Base-by-base conservation (phyloP, 2,888 invertebrate genomes). In the Harpalus rubripes region DNA sequence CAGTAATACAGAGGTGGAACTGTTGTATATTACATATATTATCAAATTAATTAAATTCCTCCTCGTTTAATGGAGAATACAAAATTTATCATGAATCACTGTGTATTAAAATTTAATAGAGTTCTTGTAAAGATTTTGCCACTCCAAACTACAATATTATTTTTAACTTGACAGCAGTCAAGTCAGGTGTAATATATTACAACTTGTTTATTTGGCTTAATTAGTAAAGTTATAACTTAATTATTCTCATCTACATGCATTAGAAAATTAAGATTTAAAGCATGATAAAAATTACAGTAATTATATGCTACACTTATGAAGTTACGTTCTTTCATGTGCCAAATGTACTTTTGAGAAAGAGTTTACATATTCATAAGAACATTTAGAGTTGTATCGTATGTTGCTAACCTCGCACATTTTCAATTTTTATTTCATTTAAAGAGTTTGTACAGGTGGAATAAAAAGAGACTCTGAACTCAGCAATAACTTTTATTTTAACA, bases 41-140 rank as follows among this genome's bases (percentile, higher is more conserved):
- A 68, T 41, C 5, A 68, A 39, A 32, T 68, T 68, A 68, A 68
- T 68, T 68, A 68, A 68, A 68, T 68, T 68, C 22, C 16, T 8
- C 8, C 12, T 26, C 16, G 18, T 61, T 65, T 65, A 65, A 65
- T 65, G 15, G 15, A 39, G 68, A 41, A 68, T 68, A 15, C 7
- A 63, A 63, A 22, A 63, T 39, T 68, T 68, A 68, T 68, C 39
- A 39, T n/a, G 39, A 26, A 63, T 12, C 22, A 26, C 26, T 32
- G 32, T 26, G 32, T 6, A 39, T 39, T 68, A 68, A 39, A 41
- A n/a, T n/a, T 68, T 68, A 32, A n/a, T 68, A 68, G 41, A 68
- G 68, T 39, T 68, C 26, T 12, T 68, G 26, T 26, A 65, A 26
- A 65, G n/a, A 39, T 32, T 15, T 18, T 10, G 32, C 22, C 22